Percentiles rank a stretch among this genome's conserved stretches.
Conservation (phyloP, 2,113 vertebrate species). For the Glareola pratincola region DNA sequence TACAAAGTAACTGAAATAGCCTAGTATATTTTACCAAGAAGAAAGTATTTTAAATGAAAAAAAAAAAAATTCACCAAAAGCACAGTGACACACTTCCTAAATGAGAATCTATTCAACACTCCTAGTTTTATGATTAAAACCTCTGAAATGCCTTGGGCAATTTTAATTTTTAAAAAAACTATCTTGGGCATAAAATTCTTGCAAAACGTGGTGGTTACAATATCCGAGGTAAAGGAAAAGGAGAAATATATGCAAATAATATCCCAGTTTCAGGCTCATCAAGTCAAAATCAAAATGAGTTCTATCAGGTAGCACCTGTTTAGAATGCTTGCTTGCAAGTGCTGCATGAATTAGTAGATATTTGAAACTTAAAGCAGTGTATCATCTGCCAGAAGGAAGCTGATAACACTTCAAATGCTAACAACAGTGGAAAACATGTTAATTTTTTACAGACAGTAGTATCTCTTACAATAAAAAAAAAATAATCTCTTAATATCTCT, state of each 20-base stretch:
- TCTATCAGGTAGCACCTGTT: not conserved
- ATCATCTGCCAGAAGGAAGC: conserved; percentile 1
- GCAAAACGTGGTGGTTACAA: not conserved
- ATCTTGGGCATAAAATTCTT: not conserved
- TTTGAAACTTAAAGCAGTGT: conserved; percentile 7
- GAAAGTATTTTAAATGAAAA: not conserved
- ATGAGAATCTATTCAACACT: not conserved
- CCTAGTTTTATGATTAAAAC: not conserved
- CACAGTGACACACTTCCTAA: not conserved
- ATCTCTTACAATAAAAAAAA: not conserved
- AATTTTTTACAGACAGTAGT: not conserved
- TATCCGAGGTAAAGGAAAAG: not conserved
- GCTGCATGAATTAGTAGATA: not conserved
- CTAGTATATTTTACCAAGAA: not conserved
- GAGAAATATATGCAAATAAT: not conserved
- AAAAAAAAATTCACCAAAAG: not conserved
- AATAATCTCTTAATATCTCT: not conserved
- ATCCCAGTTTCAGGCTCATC: not conserved
- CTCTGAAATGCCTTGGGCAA: not conserved
- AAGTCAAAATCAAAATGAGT: not conserved
- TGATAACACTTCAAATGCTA: conserved; percentile 13
- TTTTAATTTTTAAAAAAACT: not conserved
- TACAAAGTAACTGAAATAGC: not conserved
- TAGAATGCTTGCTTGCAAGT: not conserved
- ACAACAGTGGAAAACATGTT: not conserved